Conservation (phyloP, 2,888 invertebrate genomes). For the Elysia crispata region DNA sequence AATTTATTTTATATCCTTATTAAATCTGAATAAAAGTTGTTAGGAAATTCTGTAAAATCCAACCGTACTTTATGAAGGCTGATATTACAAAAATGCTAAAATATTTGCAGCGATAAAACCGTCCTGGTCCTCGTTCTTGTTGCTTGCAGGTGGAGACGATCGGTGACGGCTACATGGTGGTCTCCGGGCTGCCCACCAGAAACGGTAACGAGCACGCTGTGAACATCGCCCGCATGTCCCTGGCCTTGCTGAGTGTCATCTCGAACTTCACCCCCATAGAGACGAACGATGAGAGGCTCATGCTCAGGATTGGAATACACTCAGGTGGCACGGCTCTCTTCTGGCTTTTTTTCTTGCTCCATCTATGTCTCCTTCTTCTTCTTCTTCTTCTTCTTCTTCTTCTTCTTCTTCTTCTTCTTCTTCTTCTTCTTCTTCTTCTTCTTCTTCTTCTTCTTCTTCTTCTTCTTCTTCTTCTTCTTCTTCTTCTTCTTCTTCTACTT, state of each 20-base stretch:
- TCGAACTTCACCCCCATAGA: slow-evolving; percentile 60
- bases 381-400: background rate
- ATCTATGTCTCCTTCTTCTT: background rate
- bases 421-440: too few species aligned
- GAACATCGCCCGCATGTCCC: slow-evolving; percentile 63
- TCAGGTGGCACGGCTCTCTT: slow-evolving; percentile 56
- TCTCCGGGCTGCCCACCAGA: slow-evolving; percentile 66
- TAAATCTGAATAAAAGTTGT: too few species aligned
- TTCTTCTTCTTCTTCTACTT: too few species aligned
- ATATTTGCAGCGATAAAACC: too few species aligned
- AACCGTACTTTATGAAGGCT: too few species aligned
- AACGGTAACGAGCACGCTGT: slow-evolving; percentile 63
- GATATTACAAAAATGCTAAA: too few species aligned
- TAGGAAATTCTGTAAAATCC: too few species aligned
- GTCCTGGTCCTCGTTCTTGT: too few species aligned
- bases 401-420: too few species aligned
- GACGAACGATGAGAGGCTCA: slow-evolving; percentile 55
- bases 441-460: too few species aligned
- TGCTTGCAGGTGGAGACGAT: slow-evolving; percentile 66
- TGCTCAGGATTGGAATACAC: slow-evolving; percentile 63
- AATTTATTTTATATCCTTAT: too few species aligned
- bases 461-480: too few species aligned
- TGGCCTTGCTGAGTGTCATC: slow-evolving; percentile 57
- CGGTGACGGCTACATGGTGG: slow-evolving; percentile 71
- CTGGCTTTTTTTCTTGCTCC: background rate